Evolutionary conservation across 2,113 vertebrate genomes (phyloP), one percentile per base, ranked within the genome.

Genomic region (Takifugu flavidus): DNA sequence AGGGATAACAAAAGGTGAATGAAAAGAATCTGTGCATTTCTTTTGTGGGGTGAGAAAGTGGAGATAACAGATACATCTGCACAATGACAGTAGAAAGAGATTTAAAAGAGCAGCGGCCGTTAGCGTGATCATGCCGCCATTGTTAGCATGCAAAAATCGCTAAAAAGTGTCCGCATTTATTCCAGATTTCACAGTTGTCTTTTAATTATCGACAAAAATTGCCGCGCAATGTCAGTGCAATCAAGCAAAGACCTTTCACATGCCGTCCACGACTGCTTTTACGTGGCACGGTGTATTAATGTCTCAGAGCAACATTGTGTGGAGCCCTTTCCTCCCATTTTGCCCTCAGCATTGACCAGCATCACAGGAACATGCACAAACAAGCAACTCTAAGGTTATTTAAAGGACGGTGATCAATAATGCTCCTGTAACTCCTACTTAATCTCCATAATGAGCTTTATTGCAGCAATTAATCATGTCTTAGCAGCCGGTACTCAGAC

Each of bases 381-480:
- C 88, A 87, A 90, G 86, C 82, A 88, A 87, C 85, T 88, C 85
- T 88, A 86, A 88, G 91, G 90, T 89, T 91, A 89, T 90, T 91
- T 86, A 92, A 89, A 87, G 87, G 88, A 89, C 89, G 87, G 83
- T 87, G 84, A 91, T 91, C 90, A 90, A 91, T 92, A 90, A 85
- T 69, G 83, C 84, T 87, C 82, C 86, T 82, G 83, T 90, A 90
- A 90, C 86, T 89, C 87, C 84, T 82, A 74, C 88, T 90, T 91
- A 88, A 91, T 91, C 91, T 90, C 82, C 87, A 90, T 92, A 90
- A 92, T 90, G 89, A 91, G 88, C 87, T 86, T 89, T 85, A 88
- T 90, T 89, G 81, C 84, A 62, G 78, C 82, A 88, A 92, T 92
- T 88, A 90, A 91, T 92, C 91, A 89, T 80, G 82, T 83, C 64